phyloP scores from a whole-genome alignment of 2,113 vertebrate species.

The Microtus pennsylvanicus region DNA sequence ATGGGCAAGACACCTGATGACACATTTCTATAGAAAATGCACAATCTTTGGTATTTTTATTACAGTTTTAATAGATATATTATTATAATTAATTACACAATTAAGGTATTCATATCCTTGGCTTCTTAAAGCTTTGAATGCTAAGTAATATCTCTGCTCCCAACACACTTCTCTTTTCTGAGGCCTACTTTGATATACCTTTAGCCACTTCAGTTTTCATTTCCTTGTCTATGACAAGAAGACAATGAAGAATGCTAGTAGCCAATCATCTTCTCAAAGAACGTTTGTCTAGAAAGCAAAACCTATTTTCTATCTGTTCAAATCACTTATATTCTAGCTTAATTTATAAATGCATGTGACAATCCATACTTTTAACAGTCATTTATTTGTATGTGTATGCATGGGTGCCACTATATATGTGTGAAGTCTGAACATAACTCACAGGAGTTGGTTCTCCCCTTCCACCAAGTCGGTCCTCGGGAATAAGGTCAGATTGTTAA shows the following conservation, averaged over 20 bases:
- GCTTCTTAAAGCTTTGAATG: neutral
- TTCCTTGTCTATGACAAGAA: neutral
- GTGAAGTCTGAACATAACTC: neutral
- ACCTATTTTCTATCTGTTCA: neutral
- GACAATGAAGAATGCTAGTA: neutral
- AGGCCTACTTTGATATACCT: neutral
- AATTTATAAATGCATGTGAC: neutral
- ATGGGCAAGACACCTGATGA: neutral
- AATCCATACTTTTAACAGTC: neutral
- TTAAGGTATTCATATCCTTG: neutral
- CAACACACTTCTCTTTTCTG: neutral
- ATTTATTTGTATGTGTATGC: neutral
- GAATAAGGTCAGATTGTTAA: neutral
- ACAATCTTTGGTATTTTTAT: neutral
- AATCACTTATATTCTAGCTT: neutral
- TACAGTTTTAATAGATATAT: neutral
- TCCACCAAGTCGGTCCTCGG: neutral
- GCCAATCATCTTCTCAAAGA: neutral
- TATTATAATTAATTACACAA: neutral
- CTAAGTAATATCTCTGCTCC: neutral
- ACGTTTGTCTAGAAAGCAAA: neutral
- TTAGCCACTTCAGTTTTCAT: neutral
- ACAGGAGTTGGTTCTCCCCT: neutral
- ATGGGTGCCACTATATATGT: neutral
- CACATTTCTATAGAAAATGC: neutral